Evolutionary conservation across 2,113 vertebrate species (phyloP).

Genomic region (Triplophysa dalaica): DNA sequence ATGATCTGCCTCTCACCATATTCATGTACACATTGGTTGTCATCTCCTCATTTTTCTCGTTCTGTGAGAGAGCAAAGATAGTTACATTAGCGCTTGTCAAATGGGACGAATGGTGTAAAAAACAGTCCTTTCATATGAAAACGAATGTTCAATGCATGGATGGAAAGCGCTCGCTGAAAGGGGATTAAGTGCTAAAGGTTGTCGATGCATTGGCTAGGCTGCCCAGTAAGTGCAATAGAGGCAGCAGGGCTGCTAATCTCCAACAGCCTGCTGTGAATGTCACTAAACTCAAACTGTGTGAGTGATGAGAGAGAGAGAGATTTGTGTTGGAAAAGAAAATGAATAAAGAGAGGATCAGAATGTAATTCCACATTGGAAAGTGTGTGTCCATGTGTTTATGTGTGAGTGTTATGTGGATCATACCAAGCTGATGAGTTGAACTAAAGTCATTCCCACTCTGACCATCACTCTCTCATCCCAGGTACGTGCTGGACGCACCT

Average conservation of each 20-base stretch:
- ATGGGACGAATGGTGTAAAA: slow-evolving; percentile 37
- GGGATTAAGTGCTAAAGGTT: slow-evolving; percentile 16
- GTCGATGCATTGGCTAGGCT: not conserved
- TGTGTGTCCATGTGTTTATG: slow-evolving; percentile 24
- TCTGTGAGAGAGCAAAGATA: slow-evolving; percentile 65
- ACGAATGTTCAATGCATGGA: slow-evolving; percentile 45
- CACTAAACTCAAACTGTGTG: slow-evolving; percentile 24
- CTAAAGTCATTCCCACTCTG: slow-evolving; percentile 83
- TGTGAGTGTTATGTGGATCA: slow-evolving; percentile 48
- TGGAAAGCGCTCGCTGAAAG: slow-evolving; percentile 9
- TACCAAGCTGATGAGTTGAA: slow-evolving; percentile 89
- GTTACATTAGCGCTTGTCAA: slow-evolving; percentile 40
- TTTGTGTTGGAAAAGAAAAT: not conserved
- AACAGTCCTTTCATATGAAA: slow-evolving; percentile 39
- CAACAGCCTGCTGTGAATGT: slow-evolving; percentile 18
- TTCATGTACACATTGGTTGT: slow-evolving; percentile 89
- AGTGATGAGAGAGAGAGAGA: not conserved
- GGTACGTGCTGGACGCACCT: slow-evolving; percentile 75
- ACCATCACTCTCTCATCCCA: slow-evolving; percentile 80
- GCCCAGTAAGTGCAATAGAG: not conserved
- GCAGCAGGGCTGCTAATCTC: slow-evolving; percentile 9
- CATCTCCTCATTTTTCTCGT: slow-evolving; percentile 87
- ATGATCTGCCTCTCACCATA: slow-evolving; percentile 69
- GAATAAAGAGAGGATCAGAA: slow-evolving; percentile 2
- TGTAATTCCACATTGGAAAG: slow-evolving; percentile 23